Evolutionary conservation across 2,113 vertebrate genomes (phyloP).

Genomic region (Regulus satrapa): DNA sequence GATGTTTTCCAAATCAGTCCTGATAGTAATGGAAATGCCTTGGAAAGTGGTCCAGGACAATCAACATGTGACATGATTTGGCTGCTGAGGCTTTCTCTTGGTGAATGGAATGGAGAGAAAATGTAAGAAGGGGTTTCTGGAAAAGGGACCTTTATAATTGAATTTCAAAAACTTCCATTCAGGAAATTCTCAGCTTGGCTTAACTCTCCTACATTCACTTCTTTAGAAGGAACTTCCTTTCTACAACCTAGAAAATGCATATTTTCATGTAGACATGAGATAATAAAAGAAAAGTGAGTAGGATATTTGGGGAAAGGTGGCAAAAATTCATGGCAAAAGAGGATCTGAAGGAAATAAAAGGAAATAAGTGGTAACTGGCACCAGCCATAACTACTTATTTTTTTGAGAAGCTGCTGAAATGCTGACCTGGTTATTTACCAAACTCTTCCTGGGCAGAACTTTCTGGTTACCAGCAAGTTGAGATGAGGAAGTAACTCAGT

Average conservation of each 20-base stretch:
- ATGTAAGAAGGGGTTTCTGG: not conserved
- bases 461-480: not conserved
- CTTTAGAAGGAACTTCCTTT: not conserved
- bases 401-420: not conserved
- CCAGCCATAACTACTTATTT: not conserved
- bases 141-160: not conserved
- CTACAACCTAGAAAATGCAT: not conserved
- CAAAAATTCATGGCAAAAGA: not conserved
- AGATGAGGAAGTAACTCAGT: not conserved
- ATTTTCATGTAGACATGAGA: not conserved
- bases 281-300: not conserved
- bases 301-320: not conserved
- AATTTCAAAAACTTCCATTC: not conserved
- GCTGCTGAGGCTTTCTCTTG: not conserved
- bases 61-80: fast-evolving
- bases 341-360: not conserved
- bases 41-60: not conserved
- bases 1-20: not conserved
- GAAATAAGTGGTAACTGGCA: not conserved
- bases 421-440: not conserved
- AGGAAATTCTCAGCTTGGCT: not conserved
- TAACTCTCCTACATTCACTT: not conserved
- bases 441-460: not conserved
- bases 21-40: not conserved
- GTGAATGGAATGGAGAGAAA: not conserved